Conservation (phyloP, 1,140 invertebrate species). For the Rhagoletis zephyria region DNA sequence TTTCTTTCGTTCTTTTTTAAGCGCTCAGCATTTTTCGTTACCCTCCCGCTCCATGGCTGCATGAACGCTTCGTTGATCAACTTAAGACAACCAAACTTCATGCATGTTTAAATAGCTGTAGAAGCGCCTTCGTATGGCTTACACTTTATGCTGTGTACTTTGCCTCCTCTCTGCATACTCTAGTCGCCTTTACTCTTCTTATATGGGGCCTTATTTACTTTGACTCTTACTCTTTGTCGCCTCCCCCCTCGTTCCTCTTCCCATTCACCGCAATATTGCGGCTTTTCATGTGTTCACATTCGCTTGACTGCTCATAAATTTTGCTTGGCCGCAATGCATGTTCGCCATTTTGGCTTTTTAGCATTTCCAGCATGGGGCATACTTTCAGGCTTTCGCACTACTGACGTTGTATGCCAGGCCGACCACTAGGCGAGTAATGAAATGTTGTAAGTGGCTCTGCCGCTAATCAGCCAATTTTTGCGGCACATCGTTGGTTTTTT, state of each 20-base stretch:
- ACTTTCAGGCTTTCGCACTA: slow-evolving; percentile 3
- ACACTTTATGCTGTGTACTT: too few species aligned
- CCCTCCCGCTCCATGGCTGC: too few species aligned
- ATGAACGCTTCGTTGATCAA: neutral
- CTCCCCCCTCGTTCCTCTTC: neutral
- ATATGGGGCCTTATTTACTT: too few species aligned
- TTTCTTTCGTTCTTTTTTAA: neutral
- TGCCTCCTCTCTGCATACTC: too few species aligned
- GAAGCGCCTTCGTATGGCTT: neutral
- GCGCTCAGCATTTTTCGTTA: too few species aligned
- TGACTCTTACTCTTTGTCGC: too few species aligned
- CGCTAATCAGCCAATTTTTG: slow-evolving; percentile 50
- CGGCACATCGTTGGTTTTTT: slow-evolving; percentile 18
- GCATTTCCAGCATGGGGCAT: neutral
- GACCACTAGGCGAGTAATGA: neutral
- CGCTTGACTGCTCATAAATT: slow-evolving; percentile 34
- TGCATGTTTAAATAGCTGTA: neutral
- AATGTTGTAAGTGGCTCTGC: neutral
- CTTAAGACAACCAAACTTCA: neutral
- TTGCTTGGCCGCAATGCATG: neutral
- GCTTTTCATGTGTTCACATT: neutral
- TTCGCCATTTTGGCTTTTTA: slow-evolving; percentile 4
- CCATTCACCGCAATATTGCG: neutral
- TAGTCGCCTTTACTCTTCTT: too few species aligned
- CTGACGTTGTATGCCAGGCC: neutral